Evolutionary conservation across 2,113 vertebrate species (phyloP), one percentile per base, ranked within the genome.

Genomic region (Rhabdornis inornatus): DNA sequence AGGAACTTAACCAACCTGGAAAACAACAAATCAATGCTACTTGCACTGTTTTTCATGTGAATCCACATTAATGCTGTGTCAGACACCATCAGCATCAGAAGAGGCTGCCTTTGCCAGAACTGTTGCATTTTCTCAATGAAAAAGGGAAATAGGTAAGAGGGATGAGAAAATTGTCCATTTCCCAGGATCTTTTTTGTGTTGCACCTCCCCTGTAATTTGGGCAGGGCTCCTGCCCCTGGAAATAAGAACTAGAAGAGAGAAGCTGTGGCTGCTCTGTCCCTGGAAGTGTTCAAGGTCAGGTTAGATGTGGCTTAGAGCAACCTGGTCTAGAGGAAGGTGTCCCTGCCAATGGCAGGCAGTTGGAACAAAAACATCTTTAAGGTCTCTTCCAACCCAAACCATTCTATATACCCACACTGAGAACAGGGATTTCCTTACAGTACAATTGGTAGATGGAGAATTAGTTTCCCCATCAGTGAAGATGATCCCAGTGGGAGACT

Each of bases 41-140:
- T 94, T 92, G 92, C 90, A 70, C 87, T 97, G 88, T 78, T 96
- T 95, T 96, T 93, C 88, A 87, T 92, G 76, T 96, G 86, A 90
- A 90, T 95, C 78, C 90, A 88, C 90, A 84, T 92, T 96, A 96
- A 96, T 90, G 83, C 76, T 60, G 72, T 79, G 90, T 93, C 95
- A 96, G 92, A 89, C 60, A 75, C 16, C 45, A 97, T 95, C 94
- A 95, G 90, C 13, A 1, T 96, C 94, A 95, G 40, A 64, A 81
- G 24, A 87, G 19, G 37, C 72, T 78, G 70, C 18, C n/a, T 80
- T 20, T 74, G 70, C 69, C 74, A 89, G 53, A 92, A 57, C 37
- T 28, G 55, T 8, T 60, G 60, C n/a, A 15, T 49, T 70, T 91
- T 80, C 86, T 79, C 56, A 92, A 40, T 44, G 65, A 78, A 84